Conservation (phyloP, 2,888 invertebrate genomes). For the Agrochola macilenta region DNA sequence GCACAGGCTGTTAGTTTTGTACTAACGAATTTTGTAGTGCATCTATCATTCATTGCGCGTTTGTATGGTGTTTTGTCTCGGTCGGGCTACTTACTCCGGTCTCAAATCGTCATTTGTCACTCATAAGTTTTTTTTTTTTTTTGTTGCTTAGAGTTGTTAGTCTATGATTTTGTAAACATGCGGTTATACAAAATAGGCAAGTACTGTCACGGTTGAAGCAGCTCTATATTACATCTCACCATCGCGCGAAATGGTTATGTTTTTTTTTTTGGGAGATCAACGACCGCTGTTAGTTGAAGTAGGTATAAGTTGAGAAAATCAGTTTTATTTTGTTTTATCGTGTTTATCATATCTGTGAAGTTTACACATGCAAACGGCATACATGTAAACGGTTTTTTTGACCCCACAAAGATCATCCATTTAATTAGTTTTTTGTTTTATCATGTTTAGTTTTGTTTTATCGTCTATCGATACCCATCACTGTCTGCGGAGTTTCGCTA, state of each 20-base stretch:
- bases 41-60: neutral
- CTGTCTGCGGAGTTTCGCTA: neutral
- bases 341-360: neutral
- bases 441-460: too few relatives aligned
- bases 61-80: neutral
- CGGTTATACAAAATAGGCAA: neutral
- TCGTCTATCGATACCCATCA: too few relatives aligned
- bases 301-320: too few relatives aligned
- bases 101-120: neutral
- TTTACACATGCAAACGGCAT: too few relatives aligned
- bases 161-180: neutral
- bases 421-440: too few relatives aligned
- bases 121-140: neutral
- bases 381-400: too few relatives aligned
- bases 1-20: too few relatives aligned
- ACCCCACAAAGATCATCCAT: too few relatives aligned
- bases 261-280: neutral
- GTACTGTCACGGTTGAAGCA: neutral
- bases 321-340: neutral
- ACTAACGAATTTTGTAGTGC: neutral
- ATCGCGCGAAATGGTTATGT: neutral
- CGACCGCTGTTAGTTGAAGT: neutral
- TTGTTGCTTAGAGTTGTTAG: neutral
- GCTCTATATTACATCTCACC: neutral
- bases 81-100: neutral